Evolutionary conservation across 2,113 vertebrate species (phyloP).

Genomic region (Chaenogobius annularis): DNA sequence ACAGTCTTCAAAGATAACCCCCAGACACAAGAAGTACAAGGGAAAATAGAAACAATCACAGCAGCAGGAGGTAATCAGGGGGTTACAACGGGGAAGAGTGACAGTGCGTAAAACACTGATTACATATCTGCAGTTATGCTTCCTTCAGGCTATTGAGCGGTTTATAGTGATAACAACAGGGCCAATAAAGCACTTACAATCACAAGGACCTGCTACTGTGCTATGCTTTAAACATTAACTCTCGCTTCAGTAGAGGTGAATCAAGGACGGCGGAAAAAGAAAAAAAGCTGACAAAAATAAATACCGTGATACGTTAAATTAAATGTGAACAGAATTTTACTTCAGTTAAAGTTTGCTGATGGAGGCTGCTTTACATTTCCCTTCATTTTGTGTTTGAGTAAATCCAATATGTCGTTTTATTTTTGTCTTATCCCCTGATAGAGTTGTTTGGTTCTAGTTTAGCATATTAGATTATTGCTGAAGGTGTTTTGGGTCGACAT

Average conservation of each 20-base stretch:
- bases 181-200: background rate
- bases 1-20: background rate
- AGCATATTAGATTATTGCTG: no score
- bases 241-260: background rate
- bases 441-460: no score
- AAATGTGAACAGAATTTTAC: no score
- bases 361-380: no score
- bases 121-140: conserved; percentile 5
- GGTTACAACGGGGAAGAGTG: background rate
- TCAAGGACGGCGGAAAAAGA: background rate
- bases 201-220: background rate
- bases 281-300: no score
- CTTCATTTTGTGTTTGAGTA: no score
- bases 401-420: no score
- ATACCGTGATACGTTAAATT: no score
- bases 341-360: no score
- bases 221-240: background rate
- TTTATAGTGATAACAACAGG: conserved; percentile 9
- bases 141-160: background rate
- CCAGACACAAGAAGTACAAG: background rate
- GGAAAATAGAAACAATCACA: background rate
- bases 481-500: no score
- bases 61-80: background rate
- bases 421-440: no score
- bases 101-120: background rate